A percentile compares a stretch with the other conserved stretches of the same genome.
phyloP scores from a whole-genome alignment of 2,797 vertebrate species.

The Syngnathus acus region DNA sequence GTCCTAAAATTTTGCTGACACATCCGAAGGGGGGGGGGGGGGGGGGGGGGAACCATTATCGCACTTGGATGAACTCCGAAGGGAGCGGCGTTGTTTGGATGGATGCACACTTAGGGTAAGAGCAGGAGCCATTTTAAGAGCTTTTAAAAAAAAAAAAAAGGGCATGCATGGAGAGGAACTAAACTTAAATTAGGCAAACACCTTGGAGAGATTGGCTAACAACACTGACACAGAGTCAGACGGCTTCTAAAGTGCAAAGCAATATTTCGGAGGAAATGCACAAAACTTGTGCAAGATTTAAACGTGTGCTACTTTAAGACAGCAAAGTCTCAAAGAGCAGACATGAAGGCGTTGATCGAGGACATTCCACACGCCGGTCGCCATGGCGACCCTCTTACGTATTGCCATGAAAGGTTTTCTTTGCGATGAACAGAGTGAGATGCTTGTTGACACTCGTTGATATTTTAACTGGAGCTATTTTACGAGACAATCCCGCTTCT shows the following conservation, averaged over 20 bases:
- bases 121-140: not conserved
- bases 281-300: not conserved
- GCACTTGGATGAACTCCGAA: not conserved
- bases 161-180: too few relatives aligned
- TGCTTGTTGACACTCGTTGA: too few relatives aligned
- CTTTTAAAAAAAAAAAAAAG: not conserved
- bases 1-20: slow-evolving; percentile 2
- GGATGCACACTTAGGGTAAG: not conserved
- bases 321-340: not conserved
- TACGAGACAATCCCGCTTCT: too few relatives aligned
- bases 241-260: too few relatives aligned
- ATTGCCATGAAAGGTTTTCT: not conserved
- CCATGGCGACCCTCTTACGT: not conserved
- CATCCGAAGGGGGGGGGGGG: not conserved
- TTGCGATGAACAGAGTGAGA: too few relatives aligned
- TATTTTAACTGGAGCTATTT: too few relatives aligned
- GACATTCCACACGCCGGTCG: not conserved
- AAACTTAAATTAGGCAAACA: too few relatives aligned
- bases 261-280: too few relatives aligned
- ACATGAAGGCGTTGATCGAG: not conserved
- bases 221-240: not conserved
- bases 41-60: not conserved
- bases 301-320: not conserved
- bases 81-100: not conserved
- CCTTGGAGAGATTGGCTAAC: too few relatives aligned